Conservation (phyloP, 92 coral and sea anemone species). For the Bergia puertoricense region DNA sequence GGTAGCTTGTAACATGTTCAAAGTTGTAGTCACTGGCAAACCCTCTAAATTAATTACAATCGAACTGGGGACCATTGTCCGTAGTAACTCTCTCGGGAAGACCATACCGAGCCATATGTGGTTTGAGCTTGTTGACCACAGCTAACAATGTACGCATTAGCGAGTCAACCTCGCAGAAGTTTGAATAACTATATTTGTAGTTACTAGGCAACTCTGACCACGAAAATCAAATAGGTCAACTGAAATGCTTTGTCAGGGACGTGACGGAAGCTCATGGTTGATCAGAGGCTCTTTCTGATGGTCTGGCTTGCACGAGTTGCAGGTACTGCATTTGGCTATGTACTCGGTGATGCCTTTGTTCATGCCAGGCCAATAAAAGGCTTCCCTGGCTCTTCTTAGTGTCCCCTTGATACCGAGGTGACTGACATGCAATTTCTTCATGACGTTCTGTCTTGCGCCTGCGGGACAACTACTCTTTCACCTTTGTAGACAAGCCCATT, state of each 20-base stretch:
- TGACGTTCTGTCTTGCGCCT: constrained; percentile 28
- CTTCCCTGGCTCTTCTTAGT: constrained; percentile 41
- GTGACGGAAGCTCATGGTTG: constrained; percentile 8
- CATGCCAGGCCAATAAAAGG: too few species aligned
- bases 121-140: constrained; percentile 37
- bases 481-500: constrained; percentile 31
- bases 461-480: constrained; percentile 48
- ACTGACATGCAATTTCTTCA: neutral
- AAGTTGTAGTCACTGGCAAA: neutral
- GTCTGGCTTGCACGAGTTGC: constrained; percentile 35
- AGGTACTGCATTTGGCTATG: neutral
- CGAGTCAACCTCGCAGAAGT: constrained; percentile 35
- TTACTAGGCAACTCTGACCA: constrained; percentile 24
- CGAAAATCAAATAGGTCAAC: neutral
- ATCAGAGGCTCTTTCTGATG: neutral
- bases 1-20: neutral
- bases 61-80: constrained; percentile 41
- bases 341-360: neutral
- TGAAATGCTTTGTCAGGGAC: neutral
- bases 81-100: constrained; percentile 1
- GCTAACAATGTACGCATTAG: neutral
- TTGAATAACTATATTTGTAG: constrained; percentile 41
- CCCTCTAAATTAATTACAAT: constrained; percentile 5
- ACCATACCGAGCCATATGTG: neutral
- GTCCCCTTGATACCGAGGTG: constrained; percentile 30